These are phyloP conservation scores for Trematocara stigmaticum DNA, from an alignment of 2,113 vertebrate species.

Conservation along the genomic window DNA sequence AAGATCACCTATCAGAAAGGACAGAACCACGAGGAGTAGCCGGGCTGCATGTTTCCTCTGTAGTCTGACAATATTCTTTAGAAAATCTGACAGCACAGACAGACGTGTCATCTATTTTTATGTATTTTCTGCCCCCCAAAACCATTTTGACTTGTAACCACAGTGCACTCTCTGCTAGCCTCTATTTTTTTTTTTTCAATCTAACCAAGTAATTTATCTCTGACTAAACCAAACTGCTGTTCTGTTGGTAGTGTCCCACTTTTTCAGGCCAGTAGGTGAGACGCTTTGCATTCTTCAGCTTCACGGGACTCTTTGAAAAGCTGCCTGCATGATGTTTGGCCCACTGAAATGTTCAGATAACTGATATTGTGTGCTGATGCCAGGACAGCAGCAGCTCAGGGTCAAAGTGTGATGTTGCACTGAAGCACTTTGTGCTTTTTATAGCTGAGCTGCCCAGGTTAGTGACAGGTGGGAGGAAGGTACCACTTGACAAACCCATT, in stretches of 20 bases:
- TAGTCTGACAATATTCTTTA: not conserved
- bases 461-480: not conserved
- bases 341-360: not conserved
- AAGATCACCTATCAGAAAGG: accelerated
- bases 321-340: not conserved
- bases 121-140: not conserved
- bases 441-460: not conserved
- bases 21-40: not conserved
- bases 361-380: not conserved
- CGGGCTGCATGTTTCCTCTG: not conserved
- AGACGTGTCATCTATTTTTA: not conserved
- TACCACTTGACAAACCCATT: not conserved
- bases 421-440: not conserved
- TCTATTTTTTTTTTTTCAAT: not conserved
- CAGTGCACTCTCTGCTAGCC: not conserved
- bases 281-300: not conserved
- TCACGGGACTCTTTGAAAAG: not conserved
- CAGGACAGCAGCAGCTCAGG: not conserved
- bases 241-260: not conserved
- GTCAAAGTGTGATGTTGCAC: not conserved
- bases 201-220: not conserved
- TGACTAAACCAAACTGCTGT: not conserved
- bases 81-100: not conserved
- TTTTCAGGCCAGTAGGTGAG: not conserved
- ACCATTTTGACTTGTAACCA: not conserved